phyloP scores from a whole-genome alignment of 37 sponge, comb jelly and placozoan species.

The Cliona cf. orientalis region DNA sequence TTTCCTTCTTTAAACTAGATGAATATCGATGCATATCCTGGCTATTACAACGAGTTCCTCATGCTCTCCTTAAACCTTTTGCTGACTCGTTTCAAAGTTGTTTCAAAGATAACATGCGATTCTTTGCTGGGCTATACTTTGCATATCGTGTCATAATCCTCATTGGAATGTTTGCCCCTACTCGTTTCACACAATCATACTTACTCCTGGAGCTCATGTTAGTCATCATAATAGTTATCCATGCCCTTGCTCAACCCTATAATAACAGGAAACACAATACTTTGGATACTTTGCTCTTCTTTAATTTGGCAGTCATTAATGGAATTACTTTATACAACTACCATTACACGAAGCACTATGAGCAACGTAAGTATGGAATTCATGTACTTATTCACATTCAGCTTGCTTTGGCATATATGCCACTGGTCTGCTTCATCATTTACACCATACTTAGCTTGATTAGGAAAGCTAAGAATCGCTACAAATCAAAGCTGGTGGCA shows the following conservation, averaged over 20 bases:
- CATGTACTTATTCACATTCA: too few relatives aligned
- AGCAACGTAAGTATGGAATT: too few relatives aligned
- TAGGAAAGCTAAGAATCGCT: too few relatives aligned
- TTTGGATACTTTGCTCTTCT: not conserved
- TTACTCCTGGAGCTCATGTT: conserved; percentile 1
- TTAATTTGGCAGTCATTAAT: conserved; percentile 22
- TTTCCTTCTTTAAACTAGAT: not conserved
- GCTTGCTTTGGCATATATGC: too few relatives aligned
- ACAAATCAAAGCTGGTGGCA: too few relatives aligned
- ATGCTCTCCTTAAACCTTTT: conserved; percentile 9
- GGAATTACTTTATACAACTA: conserved; percentile 18
- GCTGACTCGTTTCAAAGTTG: conserved; percentile 30
- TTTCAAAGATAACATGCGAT: conserved; percentile 32
- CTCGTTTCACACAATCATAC: not conserved
- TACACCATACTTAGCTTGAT: too few relatives aligned
- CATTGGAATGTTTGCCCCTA: not conserved
- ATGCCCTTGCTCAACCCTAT: conserved; percentile 9
- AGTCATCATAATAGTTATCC: not conserved
- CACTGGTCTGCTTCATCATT: too few relatives aligned
- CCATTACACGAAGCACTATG: too few relatives aligned
- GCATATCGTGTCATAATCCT: not conserved
- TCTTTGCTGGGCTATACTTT: conserved; percentile 17
- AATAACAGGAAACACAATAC: not conserved
- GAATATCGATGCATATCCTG: not conserved
- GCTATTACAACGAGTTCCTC: not conserved